Conservation (phyloP, 1,140 invertebrate genomes). For the Ctenoplectra terminalis region DNA sequence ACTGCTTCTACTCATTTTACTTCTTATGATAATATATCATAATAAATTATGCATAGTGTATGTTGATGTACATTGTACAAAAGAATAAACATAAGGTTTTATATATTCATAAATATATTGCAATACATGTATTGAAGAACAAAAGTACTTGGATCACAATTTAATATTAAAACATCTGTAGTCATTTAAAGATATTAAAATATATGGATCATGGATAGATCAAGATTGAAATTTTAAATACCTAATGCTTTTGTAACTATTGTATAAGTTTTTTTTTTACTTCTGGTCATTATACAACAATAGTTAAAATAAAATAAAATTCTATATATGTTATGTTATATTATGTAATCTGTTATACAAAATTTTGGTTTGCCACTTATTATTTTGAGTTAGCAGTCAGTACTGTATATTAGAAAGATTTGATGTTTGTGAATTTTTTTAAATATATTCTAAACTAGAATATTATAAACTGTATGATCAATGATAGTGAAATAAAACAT, state of each 20-base stretch:
- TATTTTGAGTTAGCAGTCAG: not conserved
- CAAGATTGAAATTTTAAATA: not conserved
- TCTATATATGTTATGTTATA: not conserved
- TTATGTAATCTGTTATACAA: not conserved
- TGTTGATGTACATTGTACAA: conserved; percentile 4
- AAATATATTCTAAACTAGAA: conserved; percentile 34
- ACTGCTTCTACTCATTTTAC: conserved; percentile 30
- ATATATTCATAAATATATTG: not conserved
- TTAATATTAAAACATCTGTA: not conserved
- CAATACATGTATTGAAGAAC: not conserved
- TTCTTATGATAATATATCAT: conserved; percentile 2
- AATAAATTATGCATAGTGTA: conserved; percentile 31
- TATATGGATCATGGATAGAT: not conserved
- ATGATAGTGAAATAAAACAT: conserved; percentile 65
- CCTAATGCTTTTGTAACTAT: not conserved
- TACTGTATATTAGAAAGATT: not conserved
- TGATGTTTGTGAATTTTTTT: not conserved
- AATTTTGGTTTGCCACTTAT: not conserved
- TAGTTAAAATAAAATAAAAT: not conserved
- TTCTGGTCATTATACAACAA: not conserved
- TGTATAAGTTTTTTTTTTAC: not conserved
- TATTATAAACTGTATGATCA: conserved; percentile 19
- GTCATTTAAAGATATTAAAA: not conserved
- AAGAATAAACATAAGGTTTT: not conserved
- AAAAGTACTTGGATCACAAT: not conserved